Conservation (phyloP, 2,113 vertebrate genomes). For the Psephotus haematonotus region DNA sequence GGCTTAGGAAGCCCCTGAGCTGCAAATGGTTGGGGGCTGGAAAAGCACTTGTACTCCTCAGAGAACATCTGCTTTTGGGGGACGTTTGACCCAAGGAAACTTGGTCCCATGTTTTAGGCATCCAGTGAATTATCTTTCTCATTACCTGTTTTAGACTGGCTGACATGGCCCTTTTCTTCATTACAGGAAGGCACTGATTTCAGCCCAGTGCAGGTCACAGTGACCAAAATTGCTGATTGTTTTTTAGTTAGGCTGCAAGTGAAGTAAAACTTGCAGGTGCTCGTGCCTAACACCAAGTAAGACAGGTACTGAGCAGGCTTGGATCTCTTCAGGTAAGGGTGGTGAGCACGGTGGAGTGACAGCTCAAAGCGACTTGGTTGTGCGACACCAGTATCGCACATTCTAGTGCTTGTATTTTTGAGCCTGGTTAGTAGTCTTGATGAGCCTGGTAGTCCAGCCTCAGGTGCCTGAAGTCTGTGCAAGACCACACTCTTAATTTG, state of each 20-base stretch:
- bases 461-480: not conserved
- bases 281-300: not conserved
- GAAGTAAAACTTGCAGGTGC: not conserved
- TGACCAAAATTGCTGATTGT: not conserved
- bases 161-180: not conserved
- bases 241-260: rapidly evolving
- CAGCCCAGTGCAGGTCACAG: not conserved
- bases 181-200: not conserved
- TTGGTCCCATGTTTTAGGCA: rapidly evolving
- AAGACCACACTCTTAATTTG: not conserved
- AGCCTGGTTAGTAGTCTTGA: rapidly evolving
- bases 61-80: not conserved
- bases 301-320: not conserved
- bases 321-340: not conserved
- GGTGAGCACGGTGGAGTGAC: rapidly evolving
- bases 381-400: not conserved
- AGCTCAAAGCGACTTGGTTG: not conserved
- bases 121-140: not conserved
- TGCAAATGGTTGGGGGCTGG: not conserved
- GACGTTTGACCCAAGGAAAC: not conserved
- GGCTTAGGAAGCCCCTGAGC: not conserved
- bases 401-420: not conserved
- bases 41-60: not conserved
- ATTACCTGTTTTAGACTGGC: not conserved
- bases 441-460: not conserved